Evolutionary conservation across 2,888 invertebrate genomes (phyloP).

Genomic region (Athalia rosae): DNA sequence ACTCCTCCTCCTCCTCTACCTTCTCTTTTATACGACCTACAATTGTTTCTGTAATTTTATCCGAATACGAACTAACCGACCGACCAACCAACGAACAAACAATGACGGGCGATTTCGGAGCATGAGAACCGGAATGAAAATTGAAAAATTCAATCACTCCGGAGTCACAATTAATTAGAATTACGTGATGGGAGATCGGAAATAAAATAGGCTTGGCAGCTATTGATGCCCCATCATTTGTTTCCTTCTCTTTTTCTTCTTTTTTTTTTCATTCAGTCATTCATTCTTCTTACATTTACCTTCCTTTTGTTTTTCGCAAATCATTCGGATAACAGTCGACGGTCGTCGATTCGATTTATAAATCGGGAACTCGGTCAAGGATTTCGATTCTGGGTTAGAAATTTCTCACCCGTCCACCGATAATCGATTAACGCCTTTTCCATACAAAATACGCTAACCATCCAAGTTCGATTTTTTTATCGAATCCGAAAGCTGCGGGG

Average conservation of each 20-base stretch:
- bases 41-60: too few relatives aligned
- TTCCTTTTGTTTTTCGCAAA: too few relatives aligned
- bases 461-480: background rate
- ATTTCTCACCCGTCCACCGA: background rate
- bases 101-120: background rate
- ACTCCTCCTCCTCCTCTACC: background rate
- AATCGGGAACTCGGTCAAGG: background rate
- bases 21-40: background rate
- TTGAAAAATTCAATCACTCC: background rate
- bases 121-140: conserved; percentile 25
- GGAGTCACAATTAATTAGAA: conserved; percentile 28
- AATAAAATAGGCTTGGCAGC: background rate
- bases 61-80: too few relatives aligned
- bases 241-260: too few relatives aligned
- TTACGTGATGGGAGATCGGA: conserved; percentile 16
- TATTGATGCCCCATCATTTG: too few relatives aligned
- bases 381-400: background rate
- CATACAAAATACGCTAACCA: too few relatives aligned
- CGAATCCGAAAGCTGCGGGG: too few relatives aligned
- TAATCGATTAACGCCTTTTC: background rate
- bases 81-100: background rate
- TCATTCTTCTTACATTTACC: too few relatives aligned
- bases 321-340: background rate
- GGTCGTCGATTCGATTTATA: too few relatives aligned
- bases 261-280: too few relatives aligned